These are phyloP conservation scores for Calypte anna DNA, from an alignment of 2,113 vertebrate genomes.

Conservation along the genomic window DNA sequence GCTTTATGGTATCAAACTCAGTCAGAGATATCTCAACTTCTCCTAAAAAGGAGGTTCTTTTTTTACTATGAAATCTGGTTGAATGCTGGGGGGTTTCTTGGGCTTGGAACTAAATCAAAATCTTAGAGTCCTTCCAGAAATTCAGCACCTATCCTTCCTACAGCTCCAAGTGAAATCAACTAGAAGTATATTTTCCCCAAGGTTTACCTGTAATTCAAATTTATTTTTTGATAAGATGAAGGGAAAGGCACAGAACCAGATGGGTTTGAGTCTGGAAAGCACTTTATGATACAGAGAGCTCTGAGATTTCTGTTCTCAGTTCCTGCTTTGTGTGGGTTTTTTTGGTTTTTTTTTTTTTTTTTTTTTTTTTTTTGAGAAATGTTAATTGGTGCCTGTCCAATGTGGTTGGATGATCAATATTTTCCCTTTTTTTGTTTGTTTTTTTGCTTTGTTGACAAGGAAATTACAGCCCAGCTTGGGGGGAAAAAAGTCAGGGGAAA, in stretches of 20 bases:
- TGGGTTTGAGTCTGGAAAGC: not conserved
- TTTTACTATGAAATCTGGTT: not conserved
- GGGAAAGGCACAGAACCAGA: not conserved
- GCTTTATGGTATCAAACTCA: not conserved
- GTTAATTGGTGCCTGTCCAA: not conserved
- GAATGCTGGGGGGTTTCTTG: not conserved
- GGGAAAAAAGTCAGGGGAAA: fast-evolving
- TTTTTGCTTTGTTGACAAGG: not conserved
- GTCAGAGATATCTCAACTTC: not conserved
- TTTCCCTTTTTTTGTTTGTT: not conserved
- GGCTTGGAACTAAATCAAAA: not conserved
- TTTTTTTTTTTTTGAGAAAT: not conserved
- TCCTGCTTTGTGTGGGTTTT: not conserved
- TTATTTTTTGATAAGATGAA: not conserved
- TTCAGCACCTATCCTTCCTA: not conserved
- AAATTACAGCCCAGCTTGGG: not conserved
- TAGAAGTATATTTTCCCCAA: not conserved
- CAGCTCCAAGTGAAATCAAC: not conserved
- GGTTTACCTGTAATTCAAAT: not conserved
- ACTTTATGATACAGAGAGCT: not conserved
- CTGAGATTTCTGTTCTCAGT: not conserved
- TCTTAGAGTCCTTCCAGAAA: not conserved
- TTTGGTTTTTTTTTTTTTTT: not conserved
- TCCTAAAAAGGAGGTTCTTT: not conserved
- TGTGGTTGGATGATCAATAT: not conserved